Conservation (phyloP, 2,797 vertebrate species). For the Poeciliopsis paucimaculata region DNA sequence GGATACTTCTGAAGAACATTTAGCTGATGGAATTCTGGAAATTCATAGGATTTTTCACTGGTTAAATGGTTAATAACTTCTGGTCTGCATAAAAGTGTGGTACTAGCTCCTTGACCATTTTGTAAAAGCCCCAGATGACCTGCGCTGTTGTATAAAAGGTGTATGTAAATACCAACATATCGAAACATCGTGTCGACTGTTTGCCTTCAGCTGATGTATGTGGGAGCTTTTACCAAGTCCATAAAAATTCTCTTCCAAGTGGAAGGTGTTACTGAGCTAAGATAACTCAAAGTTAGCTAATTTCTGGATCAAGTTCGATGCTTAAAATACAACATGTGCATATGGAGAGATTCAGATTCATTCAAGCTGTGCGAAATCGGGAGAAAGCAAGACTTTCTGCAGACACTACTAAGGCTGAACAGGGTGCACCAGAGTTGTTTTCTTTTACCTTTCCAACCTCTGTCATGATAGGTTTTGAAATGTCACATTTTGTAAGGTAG, state of each 20-base stretch:
- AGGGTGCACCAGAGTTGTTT: background rate
- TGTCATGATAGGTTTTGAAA: background rate
- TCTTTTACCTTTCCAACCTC: background rate
- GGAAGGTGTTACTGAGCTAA: background rate
- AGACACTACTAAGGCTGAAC: background rate
- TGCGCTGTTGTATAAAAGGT: too few relatives aligned
- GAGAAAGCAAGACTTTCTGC: background rate
- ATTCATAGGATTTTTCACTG: too few relatives aligned
- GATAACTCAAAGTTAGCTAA: background rate
- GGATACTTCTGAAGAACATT: too few relatives aligned
- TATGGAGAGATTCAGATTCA: background rate
- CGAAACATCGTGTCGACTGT: too few relatives aligned
- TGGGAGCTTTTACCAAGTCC: too few relatives aligned
- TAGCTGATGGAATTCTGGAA: too few relatives aligned
- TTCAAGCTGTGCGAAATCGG: background rate
- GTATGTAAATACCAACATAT: too few relatives aligned
- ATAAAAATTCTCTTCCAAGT: background rate
- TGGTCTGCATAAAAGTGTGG: too few relatives aligned
- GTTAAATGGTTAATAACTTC: too few relatives aligned
- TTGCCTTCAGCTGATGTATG: too few relatives aligned
- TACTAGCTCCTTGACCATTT: too few relatives aligned
- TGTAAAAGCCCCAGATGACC: too few relatives aligned
- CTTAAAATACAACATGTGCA: background rate
- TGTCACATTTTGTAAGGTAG: background rate
- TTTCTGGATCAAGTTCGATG: background rate